phyloP scores from a whole-genome alignment of 1,140 invertebrate genomes.

The Atta texana region DNA sequence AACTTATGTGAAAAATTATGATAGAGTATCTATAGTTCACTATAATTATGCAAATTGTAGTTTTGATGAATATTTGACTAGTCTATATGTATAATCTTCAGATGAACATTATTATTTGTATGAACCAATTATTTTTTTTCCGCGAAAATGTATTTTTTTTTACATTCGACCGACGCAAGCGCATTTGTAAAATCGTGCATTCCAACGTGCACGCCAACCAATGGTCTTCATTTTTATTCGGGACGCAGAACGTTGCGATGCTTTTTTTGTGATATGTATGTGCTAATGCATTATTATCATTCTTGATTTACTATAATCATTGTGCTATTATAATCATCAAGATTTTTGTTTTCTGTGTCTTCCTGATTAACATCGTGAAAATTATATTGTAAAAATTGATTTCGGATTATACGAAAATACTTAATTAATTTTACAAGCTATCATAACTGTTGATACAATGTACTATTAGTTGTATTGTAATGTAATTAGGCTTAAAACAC shows the following conservation, averaged over 20 bases:
- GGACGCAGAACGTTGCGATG: neutral
- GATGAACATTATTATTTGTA: constrained; percentile 9
- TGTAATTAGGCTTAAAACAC: neutral
- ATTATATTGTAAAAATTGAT: neutral
- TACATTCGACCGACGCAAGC: constrained; percentile 37
- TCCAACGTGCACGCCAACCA: neutral
- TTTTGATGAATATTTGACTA: neutral
- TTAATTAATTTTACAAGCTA: neutral
- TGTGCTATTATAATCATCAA: neutral
- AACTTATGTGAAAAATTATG: neutral
- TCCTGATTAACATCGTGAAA: neutral
- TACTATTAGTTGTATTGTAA: neutral
- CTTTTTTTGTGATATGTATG: neutral
- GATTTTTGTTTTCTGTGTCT: neutral
- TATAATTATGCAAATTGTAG: neutral
- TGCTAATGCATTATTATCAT: neutral
- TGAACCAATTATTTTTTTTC: constrained; percentile 6
- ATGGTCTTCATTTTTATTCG: constrained; percentile 24
- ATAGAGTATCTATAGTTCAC: neutral
- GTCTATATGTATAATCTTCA: neutral
- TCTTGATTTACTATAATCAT: neutral
- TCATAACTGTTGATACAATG: neutral
- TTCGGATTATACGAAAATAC: neutral
- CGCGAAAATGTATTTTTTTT: neutral
- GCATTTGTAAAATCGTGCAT: constrained; percentile 12